Evolutionary conservation across 2,888 invertebrate genomes (phyloP).

Genomic region (Monopis laevigella): DNA sequence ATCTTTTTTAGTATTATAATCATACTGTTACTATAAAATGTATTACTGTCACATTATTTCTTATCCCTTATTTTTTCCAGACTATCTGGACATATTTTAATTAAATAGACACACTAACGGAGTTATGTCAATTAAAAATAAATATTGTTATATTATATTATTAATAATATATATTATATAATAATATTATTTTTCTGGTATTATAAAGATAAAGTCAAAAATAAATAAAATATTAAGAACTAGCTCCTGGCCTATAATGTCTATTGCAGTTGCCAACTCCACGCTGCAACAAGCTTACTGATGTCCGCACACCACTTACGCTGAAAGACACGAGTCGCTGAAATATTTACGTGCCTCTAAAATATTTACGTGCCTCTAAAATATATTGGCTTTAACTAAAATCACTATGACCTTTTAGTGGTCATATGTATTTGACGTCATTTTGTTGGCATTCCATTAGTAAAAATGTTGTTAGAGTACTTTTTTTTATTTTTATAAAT

Average conservation of each 20-base stretch:
- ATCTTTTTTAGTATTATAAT: no score
- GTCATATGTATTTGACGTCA: not conserved
- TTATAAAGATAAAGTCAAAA: not conserved
- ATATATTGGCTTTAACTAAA: no score
- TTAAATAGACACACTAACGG: no score
- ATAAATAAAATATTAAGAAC: not conserved
- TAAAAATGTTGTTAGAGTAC: not conserved
- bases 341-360: slow-evolving; percentile 1
- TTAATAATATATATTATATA: no score
- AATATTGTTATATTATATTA: no score
- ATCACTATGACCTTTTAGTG: not conserved
- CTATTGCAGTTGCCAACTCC: not conserved
- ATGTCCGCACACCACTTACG: not conserved
- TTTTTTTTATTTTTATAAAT: not conserved
- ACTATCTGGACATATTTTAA: no score
- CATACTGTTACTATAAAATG: no score
- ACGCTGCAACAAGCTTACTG: not conserved
- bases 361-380: not conserved
- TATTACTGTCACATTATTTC: no score
- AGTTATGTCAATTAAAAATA: no score
- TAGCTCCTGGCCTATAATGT: not conserved
- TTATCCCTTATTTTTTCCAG: no score
- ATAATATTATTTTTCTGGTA: not conserved
- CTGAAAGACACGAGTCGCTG: not conserved
- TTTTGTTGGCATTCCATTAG: not conserved